Conservation (phyloP, 2,888 invertebrate genomes). For the Invenusta paracnida region DNA sequence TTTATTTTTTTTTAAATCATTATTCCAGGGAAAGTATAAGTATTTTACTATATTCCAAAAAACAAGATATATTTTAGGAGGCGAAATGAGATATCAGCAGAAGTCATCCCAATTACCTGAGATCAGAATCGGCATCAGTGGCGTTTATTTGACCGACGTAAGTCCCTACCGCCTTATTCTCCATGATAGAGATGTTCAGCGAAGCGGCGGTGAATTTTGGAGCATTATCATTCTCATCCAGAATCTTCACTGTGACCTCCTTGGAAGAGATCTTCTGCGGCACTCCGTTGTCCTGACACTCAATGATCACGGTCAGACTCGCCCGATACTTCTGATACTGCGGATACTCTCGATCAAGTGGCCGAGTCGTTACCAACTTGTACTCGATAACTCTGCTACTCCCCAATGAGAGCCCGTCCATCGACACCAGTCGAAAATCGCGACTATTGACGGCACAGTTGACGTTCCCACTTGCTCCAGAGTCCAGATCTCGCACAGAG, state of each 20-base stretch:
- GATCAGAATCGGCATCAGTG: slow-evolving; percentile 25
- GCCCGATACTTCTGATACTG: too few relatives aligned
- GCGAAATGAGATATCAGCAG: too few relatives aligned
- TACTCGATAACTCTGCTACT: slow-evolving; percentile 2
- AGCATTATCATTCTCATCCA: slow-evolving; percentile 40
- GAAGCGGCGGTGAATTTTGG: slow-evolving; percentile 21
- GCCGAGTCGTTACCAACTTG: slow-evolving; percentile 25
- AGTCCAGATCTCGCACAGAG: slow-evolving; percentile 35
- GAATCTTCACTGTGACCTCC: slow-evolving; percentile 28
- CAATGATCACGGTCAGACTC: neutral
- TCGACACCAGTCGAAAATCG: neutral
- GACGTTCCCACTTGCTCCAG: slow-evolving; percentile 32
- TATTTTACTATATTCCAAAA: too few relatives aligned
- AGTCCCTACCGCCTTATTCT: slow-evolving; percentile 36
- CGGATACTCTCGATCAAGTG: slow-evolving; percentile 39
- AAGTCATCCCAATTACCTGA: too few relatives aligned
- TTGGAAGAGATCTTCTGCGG: slow-evolving; percentile 4
- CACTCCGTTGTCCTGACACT: slow-evolving; percentile 32
- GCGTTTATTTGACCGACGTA: slow-evolving; percentile 10
- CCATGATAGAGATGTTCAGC: neutral
- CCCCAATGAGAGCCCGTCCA: neutral
- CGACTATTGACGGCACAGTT: slow-evolving; percentile 10
- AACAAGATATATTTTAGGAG: too few relatives aligned
- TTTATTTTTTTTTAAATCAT: too few relatives aligned
- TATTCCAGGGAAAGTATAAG: too few relatives aligned